Evolutionary conservation across 2,888 invertebrate genomes (phyloP).

Genomic region (Apodemia hepburni): DNA sequence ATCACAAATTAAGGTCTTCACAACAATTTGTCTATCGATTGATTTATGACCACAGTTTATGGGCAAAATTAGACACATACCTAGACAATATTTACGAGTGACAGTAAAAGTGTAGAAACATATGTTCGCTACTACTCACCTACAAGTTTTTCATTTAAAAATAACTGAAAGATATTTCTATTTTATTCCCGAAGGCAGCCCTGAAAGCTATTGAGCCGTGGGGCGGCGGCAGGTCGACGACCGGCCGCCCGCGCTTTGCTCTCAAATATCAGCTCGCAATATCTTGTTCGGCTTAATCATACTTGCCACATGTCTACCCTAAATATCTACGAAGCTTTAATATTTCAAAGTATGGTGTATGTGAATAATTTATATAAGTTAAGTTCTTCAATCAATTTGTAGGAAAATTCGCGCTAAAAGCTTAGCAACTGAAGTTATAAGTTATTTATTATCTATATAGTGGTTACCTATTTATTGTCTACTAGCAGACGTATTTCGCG

Average conservation of each 20-base stretch:
- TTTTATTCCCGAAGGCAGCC: constrained; percentile 41
- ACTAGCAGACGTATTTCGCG: too few relatives aligned
- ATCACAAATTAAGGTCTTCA: too few relatives aligned
- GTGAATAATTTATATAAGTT: background rate
- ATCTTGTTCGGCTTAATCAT: constrained; percentile 57
- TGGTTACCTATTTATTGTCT: too few relatives aligned
- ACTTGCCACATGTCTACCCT: constrained; percentile 37
- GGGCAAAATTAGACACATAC: background rate
- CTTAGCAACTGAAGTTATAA: too few relatives aligned
- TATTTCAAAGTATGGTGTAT: background rate
- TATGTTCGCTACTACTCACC: constrained; percentile 1
- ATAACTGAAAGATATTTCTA: constrained; percentile 10
- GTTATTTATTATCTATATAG: too few relatives aligned
- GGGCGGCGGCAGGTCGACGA: constrained; percentile 63
- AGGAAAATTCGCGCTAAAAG: too few relatives aligned
- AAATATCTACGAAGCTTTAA: constrained; percentile 30
- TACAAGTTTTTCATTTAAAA: constrained; percentile 5
- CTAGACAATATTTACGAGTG: constrained; percentile 9
- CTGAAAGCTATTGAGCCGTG: constrained; percentile 36
- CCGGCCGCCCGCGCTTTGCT: constrained; percentile 54
- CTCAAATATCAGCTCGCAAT: constrained; percentile 68
- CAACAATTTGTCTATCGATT: too few relatives aligned
- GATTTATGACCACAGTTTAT: too few relatives aligned
- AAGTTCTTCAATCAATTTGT: background rate
- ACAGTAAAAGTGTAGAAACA: background rate